Conservation (phyloP, 2,113 vertebrate genomes). For the Sardina pilchardus region DNA sequence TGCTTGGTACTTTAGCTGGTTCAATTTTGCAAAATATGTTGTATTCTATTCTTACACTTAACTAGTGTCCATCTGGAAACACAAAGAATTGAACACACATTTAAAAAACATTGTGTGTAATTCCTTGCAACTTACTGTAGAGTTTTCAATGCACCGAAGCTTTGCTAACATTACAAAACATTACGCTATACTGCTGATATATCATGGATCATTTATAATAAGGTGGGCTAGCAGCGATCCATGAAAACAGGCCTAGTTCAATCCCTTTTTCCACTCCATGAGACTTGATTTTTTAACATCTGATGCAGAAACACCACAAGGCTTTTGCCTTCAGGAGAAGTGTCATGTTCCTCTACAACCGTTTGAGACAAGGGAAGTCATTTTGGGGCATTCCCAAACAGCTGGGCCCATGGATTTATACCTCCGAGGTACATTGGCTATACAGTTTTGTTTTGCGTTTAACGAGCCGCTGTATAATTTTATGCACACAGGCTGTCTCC, state of each 20-base stretch:
- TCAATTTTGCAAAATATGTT: not conserved
- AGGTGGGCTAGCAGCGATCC: not conserved
- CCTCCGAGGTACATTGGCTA: not conserved
- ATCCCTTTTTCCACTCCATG: not conserved
- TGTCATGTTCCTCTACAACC: not conserved
- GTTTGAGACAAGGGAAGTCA: not conserved
- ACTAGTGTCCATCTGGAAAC: not conserved
- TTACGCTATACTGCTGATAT: not conserved
- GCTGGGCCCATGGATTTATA: not conserved
- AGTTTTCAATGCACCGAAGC: not conserved
- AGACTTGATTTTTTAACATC: not conserved
- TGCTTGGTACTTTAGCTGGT: too few species aligned
- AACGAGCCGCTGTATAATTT: conserved; percentile 38
- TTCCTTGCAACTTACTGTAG: not conserved
- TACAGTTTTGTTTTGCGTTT: conserved; percentile 15
- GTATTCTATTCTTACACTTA: not conserved
- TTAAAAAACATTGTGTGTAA: not conserved
- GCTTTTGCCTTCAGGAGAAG: not conserved
- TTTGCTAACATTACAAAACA: not conserved
- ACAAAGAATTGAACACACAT: not conserved
- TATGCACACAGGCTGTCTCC: conserved; percentile 30
- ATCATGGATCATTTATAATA: not conserved
- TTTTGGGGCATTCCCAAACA: not conserved
- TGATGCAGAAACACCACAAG: not conserved
- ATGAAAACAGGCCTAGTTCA: not conserved